Evolutionary conservation across 1,140 invertebrate species (phyloP).

Genomic region (Pachyrhynchus sulphureomaculatus): DNA sequence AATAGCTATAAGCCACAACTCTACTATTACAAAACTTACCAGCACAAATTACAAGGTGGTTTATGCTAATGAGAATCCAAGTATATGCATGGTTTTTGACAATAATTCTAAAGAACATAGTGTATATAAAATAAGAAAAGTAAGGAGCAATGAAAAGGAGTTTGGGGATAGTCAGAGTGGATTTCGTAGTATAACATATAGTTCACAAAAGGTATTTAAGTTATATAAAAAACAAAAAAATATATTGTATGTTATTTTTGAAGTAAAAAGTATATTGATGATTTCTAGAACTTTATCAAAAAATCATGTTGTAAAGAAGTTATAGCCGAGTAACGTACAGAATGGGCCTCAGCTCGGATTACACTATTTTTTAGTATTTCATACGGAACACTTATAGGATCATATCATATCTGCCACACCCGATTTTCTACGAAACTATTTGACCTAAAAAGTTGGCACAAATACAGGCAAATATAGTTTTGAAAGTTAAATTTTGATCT

Average conservation of each 20-base stretch:
- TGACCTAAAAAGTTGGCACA: too few relatives aligned
- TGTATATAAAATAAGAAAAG: conserved; percentile 77
- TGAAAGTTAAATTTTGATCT: too few relatives aligned
- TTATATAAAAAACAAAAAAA: conserved; percentile 3
- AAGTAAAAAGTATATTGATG: too few relatives aligned
- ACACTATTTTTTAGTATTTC: too few relatives aligned
- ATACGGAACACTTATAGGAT: too few relatives aligned
- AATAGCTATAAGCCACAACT: conserved; percentile 70
- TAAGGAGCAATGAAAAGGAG: conserved; percentile 65
- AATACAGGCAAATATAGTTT: too few relatives aligned
- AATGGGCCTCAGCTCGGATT: too few relatives aligned
- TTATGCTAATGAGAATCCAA: conserved; percentile 56
- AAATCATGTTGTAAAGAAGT: too few relatives aligned
- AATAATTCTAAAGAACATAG: conserved; percentile 74
- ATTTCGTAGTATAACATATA: conserved; percentile 27
- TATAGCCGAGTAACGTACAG: too few relatives aligned
- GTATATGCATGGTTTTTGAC: conserved; percentile 72
- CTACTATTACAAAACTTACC: conserved; percentile 55
- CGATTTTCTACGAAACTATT: too few relatives aligned
- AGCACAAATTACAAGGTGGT: conserved; percentile 56
- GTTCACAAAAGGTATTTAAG: conserved; percentile 35
- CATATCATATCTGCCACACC: too few relatives aligned
- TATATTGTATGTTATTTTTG: neutral
- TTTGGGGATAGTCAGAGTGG: conserved; percentile 46
- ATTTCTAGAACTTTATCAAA: too few relatives aligned